phyloP scores from a whole-genome alignment of 2,113 vertebrate species.

The Drymodes brunneopygia region DNA sequence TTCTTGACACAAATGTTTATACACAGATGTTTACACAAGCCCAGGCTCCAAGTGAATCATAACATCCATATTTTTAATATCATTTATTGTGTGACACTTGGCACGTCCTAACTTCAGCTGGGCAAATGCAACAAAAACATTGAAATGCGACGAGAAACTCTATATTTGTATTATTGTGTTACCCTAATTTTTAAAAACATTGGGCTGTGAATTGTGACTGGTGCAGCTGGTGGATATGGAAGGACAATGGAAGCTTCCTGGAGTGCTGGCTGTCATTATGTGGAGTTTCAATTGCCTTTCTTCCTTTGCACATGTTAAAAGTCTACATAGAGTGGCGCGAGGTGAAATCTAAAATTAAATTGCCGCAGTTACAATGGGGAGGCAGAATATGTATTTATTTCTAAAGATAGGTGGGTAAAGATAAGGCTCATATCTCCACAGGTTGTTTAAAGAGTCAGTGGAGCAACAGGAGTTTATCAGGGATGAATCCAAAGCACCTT shows the following conservation, averaged over 20 bases:
- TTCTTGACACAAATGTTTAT: neutral
- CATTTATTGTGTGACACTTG: neutral
- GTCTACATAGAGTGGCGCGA: neutral
- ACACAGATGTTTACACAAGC: neutral
- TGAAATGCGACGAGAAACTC: neutral
- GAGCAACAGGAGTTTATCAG: neutral
- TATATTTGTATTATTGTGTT: neutral
- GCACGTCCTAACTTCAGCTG: neutral
- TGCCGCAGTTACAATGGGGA: neutral
- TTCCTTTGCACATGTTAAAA: neutral
- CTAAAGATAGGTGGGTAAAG: conserved; percentile 4
- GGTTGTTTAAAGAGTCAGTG: neutral
- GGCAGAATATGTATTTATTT: neutral
- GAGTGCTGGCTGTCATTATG: conserved; percentile 22
- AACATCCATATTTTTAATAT: neutral
- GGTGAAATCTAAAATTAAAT: conserved; percentile 42
- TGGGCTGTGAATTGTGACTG: conserved; percentile 7
- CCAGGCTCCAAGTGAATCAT: neutral
- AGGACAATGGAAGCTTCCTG: conserved; percentile 62
- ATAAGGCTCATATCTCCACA: neutral
- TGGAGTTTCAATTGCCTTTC: conserved; percentile 42
- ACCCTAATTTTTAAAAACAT: conserved; percentile 19
- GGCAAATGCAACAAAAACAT: neutral
- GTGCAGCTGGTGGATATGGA: conserved; percentile 43
- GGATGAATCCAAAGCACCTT: neutral